phyloP scores from a whole-genome alignment of 2,888 invertebrate species.

The Rhamphomyia laevipes region DNA sequence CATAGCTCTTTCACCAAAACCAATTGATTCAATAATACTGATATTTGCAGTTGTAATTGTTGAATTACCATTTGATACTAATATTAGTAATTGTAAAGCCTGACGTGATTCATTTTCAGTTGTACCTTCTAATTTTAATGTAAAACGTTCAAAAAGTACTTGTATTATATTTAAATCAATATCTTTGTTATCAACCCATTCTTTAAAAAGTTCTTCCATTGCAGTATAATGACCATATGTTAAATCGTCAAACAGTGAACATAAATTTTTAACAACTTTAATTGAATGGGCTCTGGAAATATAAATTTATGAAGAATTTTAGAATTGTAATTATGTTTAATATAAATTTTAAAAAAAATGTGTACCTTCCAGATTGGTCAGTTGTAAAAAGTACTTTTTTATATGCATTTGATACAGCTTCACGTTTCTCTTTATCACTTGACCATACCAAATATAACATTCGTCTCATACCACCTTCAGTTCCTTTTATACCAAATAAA shows the following conservation, averaged over 20 bases:
- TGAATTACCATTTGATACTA: conserved; percentile 56
- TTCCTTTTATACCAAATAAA: conserved; percentile 64
- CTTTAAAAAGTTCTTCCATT: conserved; percentile 47
- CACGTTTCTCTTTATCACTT: conserved; percentile 60
- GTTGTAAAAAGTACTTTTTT: conserved; percentile 40
- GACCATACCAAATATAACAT: conserved; percentile 73
- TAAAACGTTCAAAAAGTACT: conserved; percentile 76
- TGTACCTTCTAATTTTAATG: conserved; percentile 57
- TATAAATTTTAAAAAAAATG: not conserved
- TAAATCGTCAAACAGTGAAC: conserved; percentile 42
- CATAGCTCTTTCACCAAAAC: conserved; percentile 42
- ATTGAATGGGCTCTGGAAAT: conserved; percentile 40
- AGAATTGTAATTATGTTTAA: too few species aligned
- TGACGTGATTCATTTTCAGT: conserved; percentile 58
- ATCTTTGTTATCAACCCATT: conserved; percentile 47
- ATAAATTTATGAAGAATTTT: not conserved
- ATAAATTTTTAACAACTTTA: conserved; percentile 47
- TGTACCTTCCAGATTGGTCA: conserved; percentile 27
- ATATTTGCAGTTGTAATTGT: conserved; percentile 56
- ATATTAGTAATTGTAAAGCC: conserved; percentile 64
- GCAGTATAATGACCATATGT: conserved; percentile 48
- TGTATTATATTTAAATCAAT: conserved; percentile 46
- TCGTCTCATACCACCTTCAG: conserved; percentile 56
- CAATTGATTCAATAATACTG: conserved; percentile 58
- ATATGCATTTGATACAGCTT: conserved; percentile 67